Evolutionary conservation across 2,113 vertebrate species (phyloP), one percentile per base, ranked within the genome.

Genomic region (Apodemus sylvaticus): DNA sequence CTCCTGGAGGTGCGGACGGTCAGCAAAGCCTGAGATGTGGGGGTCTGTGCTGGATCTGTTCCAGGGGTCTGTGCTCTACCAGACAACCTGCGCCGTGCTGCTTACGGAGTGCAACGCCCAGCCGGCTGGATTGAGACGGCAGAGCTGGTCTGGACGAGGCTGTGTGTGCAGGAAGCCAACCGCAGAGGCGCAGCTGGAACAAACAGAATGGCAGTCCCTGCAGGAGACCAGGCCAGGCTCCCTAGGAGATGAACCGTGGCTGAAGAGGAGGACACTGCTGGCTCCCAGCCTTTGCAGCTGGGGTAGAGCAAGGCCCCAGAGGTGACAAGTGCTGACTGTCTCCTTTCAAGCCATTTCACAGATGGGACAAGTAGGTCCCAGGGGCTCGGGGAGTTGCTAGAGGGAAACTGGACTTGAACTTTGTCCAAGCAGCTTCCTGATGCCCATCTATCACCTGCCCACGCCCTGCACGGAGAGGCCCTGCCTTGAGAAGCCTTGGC

Each of bases 1-100:
- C 0, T 29, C 53, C 70, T 0, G 1, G n/a, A 99, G 99, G 97
- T 98, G 31, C 96, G 99, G 42, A 97, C 97, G 90, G 98, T 98
- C 60, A 98, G 98, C 96, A 99, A 99, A 99, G 96, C 98, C 2
- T 99, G 99, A 73, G 31, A 89, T 42, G 0, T 90, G 7, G 0
- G 92, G 96, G 77, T 98, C 98, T 0, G 95, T 96, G 0, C 53
- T 98, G 0, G 99, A 99, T 90, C 97, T 99, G 89, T 88, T 99
- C 45, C 97, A 91, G 29, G 98, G 98, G 0, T 98, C 98, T 0
- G 29, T 51, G 0, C 97, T 99, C 96, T 98, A 98, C 92, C 97
- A 98, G 55, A 99, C 99, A 96, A 99, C 98, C 2, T 90, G 98
- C 0, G 4, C 20, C 39, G 98, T 99, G 24, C 58, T 98, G 6